Conservation (phyloP, 2,888 invertebrate species). For the Scaptomyza cyrtandrae region DNA sequence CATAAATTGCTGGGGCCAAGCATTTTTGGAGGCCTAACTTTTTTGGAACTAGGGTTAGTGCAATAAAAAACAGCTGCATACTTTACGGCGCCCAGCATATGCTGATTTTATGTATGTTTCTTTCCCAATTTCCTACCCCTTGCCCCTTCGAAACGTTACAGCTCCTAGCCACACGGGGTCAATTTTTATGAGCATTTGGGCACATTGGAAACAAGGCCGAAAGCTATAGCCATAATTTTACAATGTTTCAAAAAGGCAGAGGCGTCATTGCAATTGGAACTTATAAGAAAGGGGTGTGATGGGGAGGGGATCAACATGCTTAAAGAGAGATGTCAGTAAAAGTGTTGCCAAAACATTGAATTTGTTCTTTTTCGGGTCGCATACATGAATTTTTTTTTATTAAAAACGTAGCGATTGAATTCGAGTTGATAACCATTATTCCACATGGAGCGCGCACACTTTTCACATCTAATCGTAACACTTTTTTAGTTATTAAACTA, state of each 20-base stretch:
- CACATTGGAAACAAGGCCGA: slow-evolving; percentile 75
- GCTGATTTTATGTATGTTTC: slow-evolving; percentile 65
- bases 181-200: slow-evolving; percentile 76
- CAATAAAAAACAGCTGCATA: slow-evolving; percentile 76
- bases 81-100: slow-evolving; percentile 72
- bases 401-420: neutral
- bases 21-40: slow-evolving; percentile 62
- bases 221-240: slow-evolving; percentile 72
- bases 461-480: slow-evolving; percentile 5
- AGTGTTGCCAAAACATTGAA: slow-evolving; percentile 7
- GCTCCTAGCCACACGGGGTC: slow-evolving; percentile 60
- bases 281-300: neutral
- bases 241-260: slow-evolving; percentile 53
- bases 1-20: slow-evolving; percentile 64
- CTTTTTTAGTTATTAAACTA: slow-evolving; percentile 27
- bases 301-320: neutral
- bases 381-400: slow-evolving; percentile 1
- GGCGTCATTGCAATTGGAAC: slow-evolving; percentile 25
- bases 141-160: neutral
- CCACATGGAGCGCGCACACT: neutral
- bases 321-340: slow-evolving; percentile 12
- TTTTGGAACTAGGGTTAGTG: slow-evolving; percentile 60
- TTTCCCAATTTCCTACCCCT: neutral
- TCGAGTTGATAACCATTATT: slow-evolving; percentile 2
- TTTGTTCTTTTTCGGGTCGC: neutral